A percentile compares a stretch with the other conserved stretches of the same genome.
phyloP scores from a whole-genome alignment of 2,113 vertebrate species.

The Struthio camelus region DNA sequence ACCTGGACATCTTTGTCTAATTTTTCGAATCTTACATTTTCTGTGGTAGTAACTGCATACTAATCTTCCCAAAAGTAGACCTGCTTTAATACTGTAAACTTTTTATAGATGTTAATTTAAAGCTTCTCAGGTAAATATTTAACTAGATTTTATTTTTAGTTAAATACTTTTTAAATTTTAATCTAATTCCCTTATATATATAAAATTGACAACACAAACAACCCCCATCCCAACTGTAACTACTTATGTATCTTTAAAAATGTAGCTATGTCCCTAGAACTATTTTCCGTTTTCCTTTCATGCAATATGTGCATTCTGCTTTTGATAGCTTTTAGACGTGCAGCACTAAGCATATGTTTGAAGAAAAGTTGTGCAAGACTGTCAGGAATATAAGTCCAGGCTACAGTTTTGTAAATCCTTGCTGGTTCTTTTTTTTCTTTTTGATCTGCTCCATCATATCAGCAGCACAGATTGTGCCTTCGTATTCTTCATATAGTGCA shows the following conservation, averaged over 20 bases:
- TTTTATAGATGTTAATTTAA: background rate
- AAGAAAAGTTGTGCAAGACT: slow-evolving; percentile 41
- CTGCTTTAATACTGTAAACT: background rate
- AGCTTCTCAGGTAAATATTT: background rate
- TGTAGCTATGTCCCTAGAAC: background rate
- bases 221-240: background rate
- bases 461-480: background rate
- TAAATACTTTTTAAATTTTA: background rate
- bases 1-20: background rate
- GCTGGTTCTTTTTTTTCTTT: background rate
- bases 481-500: background rate
- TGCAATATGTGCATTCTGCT: slow-evolving; percentile 48
- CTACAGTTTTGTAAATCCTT: background rate
- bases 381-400: background rate
- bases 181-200: background rate
- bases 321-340: slow-evolving; percentile 36
- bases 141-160: background rate
- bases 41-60: background rate
- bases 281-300: slow-evolving; percentile 29
- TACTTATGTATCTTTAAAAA: background rate
- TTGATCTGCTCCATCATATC: slow-evolving; percentile 2
- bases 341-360: slow-evolving; percentile 18
- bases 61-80: background rate
- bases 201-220: background rate
- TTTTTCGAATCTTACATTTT: background rate